Conservation (phyloP, 2,888 invertebrate species). For the Phyllotreta cruciferae region DNA sequence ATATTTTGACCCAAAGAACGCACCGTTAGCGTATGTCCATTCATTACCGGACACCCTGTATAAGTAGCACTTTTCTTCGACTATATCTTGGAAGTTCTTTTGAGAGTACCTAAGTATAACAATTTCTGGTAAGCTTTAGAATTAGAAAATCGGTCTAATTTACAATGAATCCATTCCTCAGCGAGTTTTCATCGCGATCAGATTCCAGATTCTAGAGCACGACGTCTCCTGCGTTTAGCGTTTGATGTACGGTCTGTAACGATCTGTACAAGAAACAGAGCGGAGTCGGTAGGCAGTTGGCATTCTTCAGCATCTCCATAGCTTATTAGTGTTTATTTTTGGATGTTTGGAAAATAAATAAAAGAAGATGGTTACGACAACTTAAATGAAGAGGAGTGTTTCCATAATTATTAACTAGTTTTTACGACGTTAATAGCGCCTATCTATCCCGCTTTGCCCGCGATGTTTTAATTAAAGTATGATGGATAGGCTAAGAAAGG, state of each 20-base stretch:
- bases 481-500: not conserved
- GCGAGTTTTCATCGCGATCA: not conserved
- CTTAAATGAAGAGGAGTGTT: constrained; percentile 19
- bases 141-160: too few relatives aligned
- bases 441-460: too few relatives aligned
- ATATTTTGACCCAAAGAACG: too few relatives aligned
- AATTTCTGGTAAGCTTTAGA: too few relatives aligned
- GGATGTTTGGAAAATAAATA: constrained; percentile 28
- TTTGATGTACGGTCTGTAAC: constrained; percentile 12
- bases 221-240: constrained; percentile 6
- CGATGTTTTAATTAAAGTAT: constrained; percentile 1
- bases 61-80: too few relatives aligned
- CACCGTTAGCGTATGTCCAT: too few relatives aligned
- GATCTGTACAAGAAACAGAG: constrained; percentile 17
- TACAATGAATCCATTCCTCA: too few relatives aligned
- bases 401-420: constrained; percentile 27
- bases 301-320: constrained; percentile 16
- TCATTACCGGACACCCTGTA: too few relatives aligned
- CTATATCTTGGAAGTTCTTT: too few relatives aligned
- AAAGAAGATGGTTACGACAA: constrained; percentile 25
- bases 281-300: constrained; percentile 18
- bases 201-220: not conserved
- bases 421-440: constrained; percentile 11
- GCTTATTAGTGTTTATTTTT: constrained; percentile 27
- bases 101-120: too few relatives aligned